A percentile compares a stretch with the other conserved stretches of the same genome.
These are phyloP conservation scores for Microcebus murinus DNA, from an alignment of 2,113 vertebrate genomes.

Conservation along the genomic window DNA sequence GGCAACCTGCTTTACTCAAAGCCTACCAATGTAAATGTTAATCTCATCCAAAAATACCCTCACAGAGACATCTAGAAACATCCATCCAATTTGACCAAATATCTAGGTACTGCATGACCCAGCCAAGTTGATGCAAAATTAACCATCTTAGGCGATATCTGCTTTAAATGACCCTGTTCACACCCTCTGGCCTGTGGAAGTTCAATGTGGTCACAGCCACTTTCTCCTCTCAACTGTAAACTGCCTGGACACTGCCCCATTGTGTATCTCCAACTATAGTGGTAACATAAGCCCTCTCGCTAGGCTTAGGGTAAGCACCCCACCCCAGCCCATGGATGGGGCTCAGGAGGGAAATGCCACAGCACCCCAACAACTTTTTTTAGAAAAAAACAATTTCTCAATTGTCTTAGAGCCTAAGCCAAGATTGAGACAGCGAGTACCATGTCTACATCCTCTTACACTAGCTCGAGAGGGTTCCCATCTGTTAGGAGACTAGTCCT, in stretches of 20 bases:
- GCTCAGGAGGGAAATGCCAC: not conserved
- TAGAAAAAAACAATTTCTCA: not conserved
- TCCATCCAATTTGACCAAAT: not conserved
- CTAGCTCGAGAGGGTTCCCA: not conserved
- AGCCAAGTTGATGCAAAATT: not conserved
- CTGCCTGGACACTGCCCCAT: not conserved
- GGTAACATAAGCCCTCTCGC: not conserved
- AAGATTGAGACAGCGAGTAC: not conserved
- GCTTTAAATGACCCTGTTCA: not conserved
- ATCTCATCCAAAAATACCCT: not conserved
- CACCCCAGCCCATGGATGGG: not conserved
- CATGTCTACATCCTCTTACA: accelerated
- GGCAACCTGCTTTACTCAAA: not conserved
- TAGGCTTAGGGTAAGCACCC: not conserved
- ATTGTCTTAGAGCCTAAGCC: not conserved
- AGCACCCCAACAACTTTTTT: not conserved
- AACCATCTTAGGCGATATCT: not conserved
- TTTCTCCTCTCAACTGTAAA: not conserved
- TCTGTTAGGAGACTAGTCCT: not conserved
- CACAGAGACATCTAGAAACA: not conserved
- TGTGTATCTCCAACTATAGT: not conserved
- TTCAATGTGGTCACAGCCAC: not conserved
- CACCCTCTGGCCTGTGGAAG: not conserved
- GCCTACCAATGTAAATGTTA: not conserved
- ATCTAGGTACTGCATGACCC: not conserved